Evolutionary conservation across 2,888 invertebrate genomes (phyloP), one percentile per base, ranked within the genome.

Genomic region (Brachycybe producta): DNA sequence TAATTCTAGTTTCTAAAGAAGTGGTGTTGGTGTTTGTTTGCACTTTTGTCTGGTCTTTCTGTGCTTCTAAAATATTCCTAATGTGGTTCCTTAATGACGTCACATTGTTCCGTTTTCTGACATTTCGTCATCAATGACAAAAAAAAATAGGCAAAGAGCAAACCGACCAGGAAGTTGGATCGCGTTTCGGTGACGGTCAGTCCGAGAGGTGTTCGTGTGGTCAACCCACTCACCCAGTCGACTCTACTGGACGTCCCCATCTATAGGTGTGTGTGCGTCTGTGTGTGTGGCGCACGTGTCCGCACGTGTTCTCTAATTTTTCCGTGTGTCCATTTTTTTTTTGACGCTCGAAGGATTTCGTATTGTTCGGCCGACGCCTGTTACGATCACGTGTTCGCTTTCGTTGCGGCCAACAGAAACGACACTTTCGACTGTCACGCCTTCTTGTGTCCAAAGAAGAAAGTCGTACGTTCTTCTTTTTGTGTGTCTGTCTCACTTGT

Each of bases 301-400:
- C 8, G 8, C n/a, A 30, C n/a, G 8, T 30, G 32, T 11, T 30
- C n/a, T n/a, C 8, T 30, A 11, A n/a, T 8, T 30, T 30, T 30
- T 30, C 32, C n/a, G 32, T 30, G 32, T 30, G 8, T 30, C n/a
- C 32, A 30, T 30, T 8, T 30, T 38, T 42, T 30, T 51, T 42
- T 50, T 49, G 53, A 54, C 49, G 52, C 48, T 70, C 71, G n/a
- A 71, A 86, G 86, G 67, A 88, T 91, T 61, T 86, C 86, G 0
- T 88, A 88, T 65, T 90, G 90, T 65, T 86, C 87, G 19, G 85
- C 87, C 41, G 87, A 90, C 65, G 81, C 83, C 4, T 76, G 79
- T 1, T 83, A 85, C 65, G 80, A 83, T 28, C 82, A 84, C 56
- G 82, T 90, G 11, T 87, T 90, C 67, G 86, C 88, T 0, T 90